These are phyloP conservation scores for Perithous albicinctus DNA, from an alignment of 2,888 invertebrate species.

Conservation along the genomic window DNA sequence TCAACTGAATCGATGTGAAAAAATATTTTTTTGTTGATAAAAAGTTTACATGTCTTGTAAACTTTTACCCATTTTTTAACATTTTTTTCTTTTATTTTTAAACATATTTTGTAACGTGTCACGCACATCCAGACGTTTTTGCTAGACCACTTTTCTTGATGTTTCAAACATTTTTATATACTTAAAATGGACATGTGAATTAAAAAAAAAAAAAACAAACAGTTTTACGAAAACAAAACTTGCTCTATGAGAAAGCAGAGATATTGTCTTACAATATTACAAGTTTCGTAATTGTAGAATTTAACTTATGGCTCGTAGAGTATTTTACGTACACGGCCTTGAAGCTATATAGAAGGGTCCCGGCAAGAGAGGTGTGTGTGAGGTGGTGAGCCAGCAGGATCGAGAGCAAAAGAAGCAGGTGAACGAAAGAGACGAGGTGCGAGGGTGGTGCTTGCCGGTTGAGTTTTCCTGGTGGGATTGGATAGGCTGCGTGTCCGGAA, in stretches of 20 bases:
- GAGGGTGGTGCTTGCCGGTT: conserved; percentile 49
- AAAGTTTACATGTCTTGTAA: too few species aligned
- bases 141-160: too few species aligned
- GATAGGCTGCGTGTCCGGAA: conserved; percentile 47
- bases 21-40: too few species aligned
- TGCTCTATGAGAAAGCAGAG: neutral
- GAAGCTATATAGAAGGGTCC: conserved; percentile 2
- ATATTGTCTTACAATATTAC: neutral
- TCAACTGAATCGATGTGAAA: too few species aligned
- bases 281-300: neutral
- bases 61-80: too few species aligned
- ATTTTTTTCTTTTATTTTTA: too few species aligned
- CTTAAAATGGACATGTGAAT: too few species aligned
- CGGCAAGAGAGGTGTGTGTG: neutral
- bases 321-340: conserved; percentile 7
- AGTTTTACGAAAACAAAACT: neutral
- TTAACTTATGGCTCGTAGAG: neutral
- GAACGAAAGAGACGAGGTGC: conserved; percentile 53
- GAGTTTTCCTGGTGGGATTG: conserved; percentile 51
- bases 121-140: too few species aligned
- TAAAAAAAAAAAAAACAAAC: too few species aligned
- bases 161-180: too few species aligned
- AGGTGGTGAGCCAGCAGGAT: conserved; percentile 8
- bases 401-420: conserved; percentile 40
- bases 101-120: too few species aligned